Percentiles rank a stretch among this genome's conserved stretches.
phyloP scores from a whole-genome alignment of 2,113 vertebrate genomes.

The Elephantulus edwardii region DNA sequence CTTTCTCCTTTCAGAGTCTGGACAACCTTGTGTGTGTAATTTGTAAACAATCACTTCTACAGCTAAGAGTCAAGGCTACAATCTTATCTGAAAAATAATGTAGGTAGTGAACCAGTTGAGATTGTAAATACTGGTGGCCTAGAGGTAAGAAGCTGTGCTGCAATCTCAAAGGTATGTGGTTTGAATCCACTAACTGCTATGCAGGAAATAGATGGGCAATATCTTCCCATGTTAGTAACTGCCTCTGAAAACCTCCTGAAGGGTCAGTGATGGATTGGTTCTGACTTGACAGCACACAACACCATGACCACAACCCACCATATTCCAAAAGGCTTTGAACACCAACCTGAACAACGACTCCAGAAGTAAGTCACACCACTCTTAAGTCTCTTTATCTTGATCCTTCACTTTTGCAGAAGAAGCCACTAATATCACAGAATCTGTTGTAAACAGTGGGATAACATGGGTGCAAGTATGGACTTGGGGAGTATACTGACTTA shows the following conservation, averaged over 20 bases:
- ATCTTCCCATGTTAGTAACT: no score
- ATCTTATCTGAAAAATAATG: constrained; percentile 1
- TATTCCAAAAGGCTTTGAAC: not conserved
- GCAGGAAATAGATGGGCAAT: no score
- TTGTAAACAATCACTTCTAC: not conserved
- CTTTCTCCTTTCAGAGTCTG: not conserved
- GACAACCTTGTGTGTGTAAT: not conserved
- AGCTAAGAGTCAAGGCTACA: not conserved
- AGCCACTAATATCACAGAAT: no score
- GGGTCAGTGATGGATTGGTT: no score
- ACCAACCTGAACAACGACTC: not conserved
- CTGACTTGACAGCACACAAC: no score
- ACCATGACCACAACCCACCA: not conserved
- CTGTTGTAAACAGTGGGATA: not conserved
- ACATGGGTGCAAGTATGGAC: no score
- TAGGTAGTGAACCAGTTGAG: not conserved
- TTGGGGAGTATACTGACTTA: not conserved
- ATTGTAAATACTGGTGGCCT: no score
- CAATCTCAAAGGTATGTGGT: no score
- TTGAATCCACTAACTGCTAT: no score
- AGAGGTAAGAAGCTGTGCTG: no score
- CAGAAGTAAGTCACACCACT: not conserved
- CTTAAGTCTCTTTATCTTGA: not conserved
- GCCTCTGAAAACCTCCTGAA: no score
- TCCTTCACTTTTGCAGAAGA: not conserved